Conservation (phyloP, 2,113 vertebrate species). For the Lota lota region DNA sequence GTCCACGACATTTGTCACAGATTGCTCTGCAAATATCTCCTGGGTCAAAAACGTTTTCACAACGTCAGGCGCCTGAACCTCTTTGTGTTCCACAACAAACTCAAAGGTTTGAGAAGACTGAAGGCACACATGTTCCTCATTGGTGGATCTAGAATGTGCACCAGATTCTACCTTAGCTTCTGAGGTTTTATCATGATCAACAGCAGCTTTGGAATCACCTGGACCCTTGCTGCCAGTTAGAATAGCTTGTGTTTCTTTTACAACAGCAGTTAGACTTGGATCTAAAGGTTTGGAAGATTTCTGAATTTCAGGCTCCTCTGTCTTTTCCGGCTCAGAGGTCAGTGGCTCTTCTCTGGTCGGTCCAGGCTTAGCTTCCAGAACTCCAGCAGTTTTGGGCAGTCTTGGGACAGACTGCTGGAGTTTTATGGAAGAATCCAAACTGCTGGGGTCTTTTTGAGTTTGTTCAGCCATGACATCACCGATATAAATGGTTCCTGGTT, state of each 20-base stretch:
- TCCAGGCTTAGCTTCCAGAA: background rate
- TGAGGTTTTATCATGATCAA: no score
- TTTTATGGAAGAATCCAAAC: background rate
- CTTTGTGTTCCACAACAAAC: background rate
- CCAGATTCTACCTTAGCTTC: no score
- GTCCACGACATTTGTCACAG: no score
- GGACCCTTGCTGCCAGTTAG: background rate
- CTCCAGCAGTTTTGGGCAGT: background rate
- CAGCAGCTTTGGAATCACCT: background rate
- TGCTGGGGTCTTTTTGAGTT: background rate
- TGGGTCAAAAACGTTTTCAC: background rate
- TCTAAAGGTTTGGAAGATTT: background rate
- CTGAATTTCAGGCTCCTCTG: background rate
- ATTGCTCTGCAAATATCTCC: background rate
- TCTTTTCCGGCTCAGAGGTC: background rate
- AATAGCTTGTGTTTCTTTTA: background rate
- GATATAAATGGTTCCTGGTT: background rate
- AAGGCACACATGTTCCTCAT: no score
- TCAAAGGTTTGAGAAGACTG: no score
- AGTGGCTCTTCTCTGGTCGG: background rate
- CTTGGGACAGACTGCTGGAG: background rate
- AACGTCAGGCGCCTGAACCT: slow-evolving; percentile 1
- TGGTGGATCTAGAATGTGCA: no score
- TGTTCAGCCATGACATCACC: background rate
- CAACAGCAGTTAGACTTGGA: background rate